Conservation (phyloP, 2,113 vertebrate genomes). For the Entomyzon cyanotis region DNA sequence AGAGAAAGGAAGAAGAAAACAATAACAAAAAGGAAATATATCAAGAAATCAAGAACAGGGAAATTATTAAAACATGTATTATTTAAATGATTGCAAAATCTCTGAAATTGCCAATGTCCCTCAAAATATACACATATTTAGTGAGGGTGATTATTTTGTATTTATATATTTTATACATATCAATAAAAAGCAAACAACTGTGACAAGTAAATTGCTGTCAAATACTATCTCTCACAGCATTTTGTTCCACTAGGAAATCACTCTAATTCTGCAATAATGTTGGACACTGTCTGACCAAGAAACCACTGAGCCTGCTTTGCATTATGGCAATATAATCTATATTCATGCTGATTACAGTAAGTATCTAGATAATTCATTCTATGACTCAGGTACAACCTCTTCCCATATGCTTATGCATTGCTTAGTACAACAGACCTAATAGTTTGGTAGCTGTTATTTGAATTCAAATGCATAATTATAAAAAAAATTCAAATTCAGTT, state of each 20-base stretch:
- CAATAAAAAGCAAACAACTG: background rate
- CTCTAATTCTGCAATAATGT: background rate
- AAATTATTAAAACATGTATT: background rate
- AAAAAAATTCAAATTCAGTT: background rate
- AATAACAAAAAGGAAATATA: background rate
- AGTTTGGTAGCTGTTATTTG: background rate
- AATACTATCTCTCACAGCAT: background rate
- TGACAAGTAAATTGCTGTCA: background rate
- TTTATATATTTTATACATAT: background rate
- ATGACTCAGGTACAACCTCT: background rate
- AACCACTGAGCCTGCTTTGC: background rate
- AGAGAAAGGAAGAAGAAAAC: fast-evolving
- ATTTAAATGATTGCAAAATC: background rate
- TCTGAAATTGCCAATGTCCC: background rate
- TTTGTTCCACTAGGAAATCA: background rate
- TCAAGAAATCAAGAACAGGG: background rate
- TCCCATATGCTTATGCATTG: background rate
- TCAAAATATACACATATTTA: background rate
- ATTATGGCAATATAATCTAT: background rate
- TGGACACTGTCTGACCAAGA: background rate
- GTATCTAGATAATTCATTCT: background rate
- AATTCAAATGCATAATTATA: background rate
- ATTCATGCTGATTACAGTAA: background rate
- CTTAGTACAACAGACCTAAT: background rate
- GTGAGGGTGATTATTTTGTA: background rate